Conservation (phyloP, 1,140 invertebrate genomes). For the Panagrolaimus sp. region DNA sequence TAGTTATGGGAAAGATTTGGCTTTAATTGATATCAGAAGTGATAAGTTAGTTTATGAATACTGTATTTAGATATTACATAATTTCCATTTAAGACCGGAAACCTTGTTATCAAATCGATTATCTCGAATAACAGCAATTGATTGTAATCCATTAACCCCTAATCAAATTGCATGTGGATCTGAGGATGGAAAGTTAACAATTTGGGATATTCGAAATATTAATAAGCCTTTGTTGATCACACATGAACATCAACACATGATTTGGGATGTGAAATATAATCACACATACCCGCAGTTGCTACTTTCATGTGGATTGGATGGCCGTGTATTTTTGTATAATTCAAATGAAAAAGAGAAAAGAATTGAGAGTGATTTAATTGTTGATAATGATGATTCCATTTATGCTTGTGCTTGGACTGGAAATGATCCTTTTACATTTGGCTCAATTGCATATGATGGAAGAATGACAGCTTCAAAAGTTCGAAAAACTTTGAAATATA, state of each 20-base stretch:
- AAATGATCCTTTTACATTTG: slow-evolving; percentile 3
- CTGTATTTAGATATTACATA: no score
- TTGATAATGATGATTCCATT: slow-evolving; percentile 7
- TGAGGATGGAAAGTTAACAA: not conserved
- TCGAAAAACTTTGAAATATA: slow-evolving; percentile 12
- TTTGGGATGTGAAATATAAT: not conserved
- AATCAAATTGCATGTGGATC: not conserved
- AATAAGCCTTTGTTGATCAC: not conserved
- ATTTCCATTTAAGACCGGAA: no score
- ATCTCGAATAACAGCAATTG: not conserved
- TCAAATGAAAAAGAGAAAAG: not conserved
- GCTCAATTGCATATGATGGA: slow-evolving; percentile 1
- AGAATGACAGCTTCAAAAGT: slow-evolving; percentile 3
- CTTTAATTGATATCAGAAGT: no score
- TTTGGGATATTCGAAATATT: slow-evolving; percentile 5
- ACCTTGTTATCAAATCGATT: not conserved
- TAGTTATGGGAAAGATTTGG: no score
- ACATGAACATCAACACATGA: not conserved
- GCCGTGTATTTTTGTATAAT: not conserved
- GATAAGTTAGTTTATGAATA: no score
- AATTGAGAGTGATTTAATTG: not conserved
- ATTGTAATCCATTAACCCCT: not conserved
- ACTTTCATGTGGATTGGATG: slow-evolving; percentile 1
- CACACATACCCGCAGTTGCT: not conserved
- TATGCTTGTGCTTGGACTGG: slow-evolving; percentile 1